Conservation (phyloP, 2,113 vertebrate genomes). For the Phaethornis superciliosus region DNA sequence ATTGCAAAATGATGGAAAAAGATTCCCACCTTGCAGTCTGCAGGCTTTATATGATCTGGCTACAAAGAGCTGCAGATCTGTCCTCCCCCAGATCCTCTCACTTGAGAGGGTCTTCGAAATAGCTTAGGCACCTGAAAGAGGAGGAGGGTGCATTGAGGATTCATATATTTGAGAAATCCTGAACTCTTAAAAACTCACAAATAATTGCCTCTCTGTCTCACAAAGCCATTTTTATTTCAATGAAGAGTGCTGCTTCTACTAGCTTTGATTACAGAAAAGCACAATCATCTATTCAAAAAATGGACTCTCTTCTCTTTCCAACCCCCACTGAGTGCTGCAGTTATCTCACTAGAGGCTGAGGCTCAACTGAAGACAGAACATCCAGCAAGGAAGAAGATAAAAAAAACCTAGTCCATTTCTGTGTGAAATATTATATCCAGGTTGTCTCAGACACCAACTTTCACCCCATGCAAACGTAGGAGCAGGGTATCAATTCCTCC, state of each 20-base stretch:
- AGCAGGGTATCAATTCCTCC: accelerated
- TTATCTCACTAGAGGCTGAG: neutral
- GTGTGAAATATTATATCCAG: constrained; percentile 1
- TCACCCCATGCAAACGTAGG: accelerated
- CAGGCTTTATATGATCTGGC: neutral
- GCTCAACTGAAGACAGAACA: neutral
- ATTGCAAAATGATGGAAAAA: neutral
- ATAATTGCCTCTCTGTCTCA: neutral
- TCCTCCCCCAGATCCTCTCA: neutral
- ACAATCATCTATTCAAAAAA: neutral
- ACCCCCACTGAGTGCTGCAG: neutral
- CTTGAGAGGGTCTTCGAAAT: neutral
- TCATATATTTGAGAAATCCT: neutral
- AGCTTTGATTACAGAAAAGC: neutral
- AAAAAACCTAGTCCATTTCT: neutral
- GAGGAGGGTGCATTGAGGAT: neutral
- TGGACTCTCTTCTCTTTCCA: neutral
- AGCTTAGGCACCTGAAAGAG: neutral
- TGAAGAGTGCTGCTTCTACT: neutral
- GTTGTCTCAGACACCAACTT: neutral
- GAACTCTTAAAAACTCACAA: neutral
- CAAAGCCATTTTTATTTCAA: neutral
- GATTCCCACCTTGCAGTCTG: neutral
- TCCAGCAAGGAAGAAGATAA: constrained; percentile 2
- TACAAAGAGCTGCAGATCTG: neutral